Base-by-base conservation (phyloP, 2,113 vertebrate species). In the Sphyrna mokarran region DNA sequence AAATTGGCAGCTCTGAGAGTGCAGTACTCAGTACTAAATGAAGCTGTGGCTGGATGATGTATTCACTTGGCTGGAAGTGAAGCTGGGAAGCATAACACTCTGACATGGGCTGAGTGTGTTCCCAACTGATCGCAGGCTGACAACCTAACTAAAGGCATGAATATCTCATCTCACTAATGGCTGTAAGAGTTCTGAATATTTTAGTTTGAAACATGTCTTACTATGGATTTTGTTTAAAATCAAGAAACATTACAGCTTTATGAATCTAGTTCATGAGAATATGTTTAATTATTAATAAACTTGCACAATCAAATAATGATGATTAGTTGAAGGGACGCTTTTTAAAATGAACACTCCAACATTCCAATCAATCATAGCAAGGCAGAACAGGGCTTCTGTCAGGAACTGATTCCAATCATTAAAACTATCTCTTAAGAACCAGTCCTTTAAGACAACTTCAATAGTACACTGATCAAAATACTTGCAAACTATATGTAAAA, bases 381-480 rank as follows among this genome's bases (percentile, higher is more conserved):
- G 89, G 29, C 16, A 61, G 48, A 90, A 13, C 54, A 90, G 87
- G 13, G 16, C 58, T 91, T 66, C 58, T 91, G 89, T 37, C 29
- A n/a, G 2, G 16, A 2, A 66, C 58, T 63, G 33, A 63, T 58
- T 66, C 58, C 7, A 33, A 91, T 66, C 89, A 66, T 91, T 91
- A 91, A 33, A 63, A 33, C 89, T n/a, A 4, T 91, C 61, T 89
- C 26, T 91, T 66, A n/a, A 61, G 33, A 61, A 40, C 89, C 89
- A 91, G 33, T 91, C 89, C 89, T n/a, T 90, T 66, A 91, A 91
- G 13, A 91, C 89, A 91, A 33, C 58, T 66, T 91, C 89, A 29
- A 63, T 16, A 37, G 89, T 63, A 37, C 89, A 91, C 33, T 66
- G 89, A 91, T 91, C 89, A 91, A 91, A 91, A 91, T 13, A 0